phyloP scores from a whole-genome alignment of 2,113 vertebrate species.

The Eulemur macaco region DNA sequence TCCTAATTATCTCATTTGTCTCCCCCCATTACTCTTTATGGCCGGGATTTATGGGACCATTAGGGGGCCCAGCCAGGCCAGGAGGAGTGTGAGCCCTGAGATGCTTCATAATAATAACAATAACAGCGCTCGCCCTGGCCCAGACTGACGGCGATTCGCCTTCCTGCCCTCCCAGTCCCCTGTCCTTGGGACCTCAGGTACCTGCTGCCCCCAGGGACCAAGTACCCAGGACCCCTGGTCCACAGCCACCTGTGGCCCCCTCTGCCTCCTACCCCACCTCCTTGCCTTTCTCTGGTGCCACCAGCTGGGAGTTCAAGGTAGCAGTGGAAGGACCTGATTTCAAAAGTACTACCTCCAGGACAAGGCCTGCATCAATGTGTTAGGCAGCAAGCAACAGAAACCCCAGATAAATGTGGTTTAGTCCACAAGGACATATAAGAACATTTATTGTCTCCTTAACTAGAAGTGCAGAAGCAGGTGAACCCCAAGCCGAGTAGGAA shows the following conservation, averaged over 20 bases:
- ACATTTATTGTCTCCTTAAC: background rate
- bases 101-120: conserved; percentile 87
- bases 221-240: background rate
- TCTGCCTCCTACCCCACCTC: background rate
- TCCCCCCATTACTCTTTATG: conserved; percentile 99
- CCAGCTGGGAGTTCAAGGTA: background rate
- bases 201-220: conserved; percentile 14
- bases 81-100: conserved; percentile 80
- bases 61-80: conserved; percentile 84
- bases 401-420: background rate
- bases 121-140: conserved; percentile 79
- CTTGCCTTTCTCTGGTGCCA: background rate
- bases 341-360: background rate
- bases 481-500: background rate
- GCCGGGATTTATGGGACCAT: conserved; percentile 99
- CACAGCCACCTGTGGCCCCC: conserved; percentile 7
- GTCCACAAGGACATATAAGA: background rate
- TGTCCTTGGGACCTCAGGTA: conserved; percentile 22
- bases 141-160: conserved; percentile 72
- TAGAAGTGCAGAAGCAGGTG: background rate
- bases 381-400: background rate
- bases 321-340: fast-evolving
- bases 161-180: conserved; percentile 9
- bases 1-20: conserved; percentile 99
- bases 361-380: background rate